These are phyloP conservation scores for Meloidogyne chitwoodi DNA, from an alignment of 1,140 invertebrate species.

Conservation along the genomic window DNA sequence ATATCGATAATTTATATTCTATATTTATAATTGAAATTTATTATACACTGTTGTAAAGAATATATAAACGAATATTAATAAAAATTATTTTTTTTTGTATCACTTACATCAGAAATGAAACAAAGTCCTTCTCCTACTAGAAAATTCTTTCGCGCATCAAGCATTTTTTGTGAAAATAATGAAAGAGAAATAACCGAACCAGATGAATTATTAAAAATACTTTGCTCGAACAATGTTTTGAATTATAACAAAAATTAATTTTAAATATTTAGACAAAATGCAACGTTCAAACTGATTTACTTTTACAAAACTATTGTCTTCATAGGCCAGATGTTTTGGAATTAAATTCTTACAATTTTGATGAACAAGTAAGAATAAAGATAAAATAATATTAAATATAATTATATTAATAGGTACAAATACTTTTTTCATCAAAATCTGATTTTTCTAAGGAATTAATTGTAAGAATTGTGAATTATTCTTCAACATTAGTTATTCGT, in stretches of 20 bases:
- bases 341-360: neutral
- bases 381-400: neutral
- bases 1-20: too few relatives aligned
- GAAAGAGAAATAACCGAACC: neutral
- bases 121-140: too few relatives aligned
- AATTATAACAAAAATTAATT: neutral
- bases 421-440: neutral
- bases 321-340: neutral
- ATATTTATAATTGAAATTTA: too few relatives aligned
- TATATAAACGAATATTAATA: too few relatives aligned
- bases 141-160: too few relatives aligned
- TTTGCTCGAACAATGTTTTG: neutral
- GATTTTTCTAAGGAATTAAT: neutral
- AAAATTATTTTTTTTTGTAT: too few relatives aligned
- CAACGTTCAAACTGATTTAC: neutral
- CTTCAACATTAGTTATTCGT: neutral
- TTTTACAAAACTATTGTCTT: neutral
- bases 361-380: neutral
- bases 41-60: too few relatives aligned
- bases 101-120: too few relatives aligned
- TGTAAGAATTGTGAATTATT: neutral
- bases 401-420: neutral
- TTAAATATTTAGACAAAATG: neutral
- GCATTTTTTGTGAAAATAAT: too few relatives aligned
- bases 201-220: neutral